Conservation (phyloP, 2,888 invertebrate genomes). For the Siphlonurus alternatus region DNA sequence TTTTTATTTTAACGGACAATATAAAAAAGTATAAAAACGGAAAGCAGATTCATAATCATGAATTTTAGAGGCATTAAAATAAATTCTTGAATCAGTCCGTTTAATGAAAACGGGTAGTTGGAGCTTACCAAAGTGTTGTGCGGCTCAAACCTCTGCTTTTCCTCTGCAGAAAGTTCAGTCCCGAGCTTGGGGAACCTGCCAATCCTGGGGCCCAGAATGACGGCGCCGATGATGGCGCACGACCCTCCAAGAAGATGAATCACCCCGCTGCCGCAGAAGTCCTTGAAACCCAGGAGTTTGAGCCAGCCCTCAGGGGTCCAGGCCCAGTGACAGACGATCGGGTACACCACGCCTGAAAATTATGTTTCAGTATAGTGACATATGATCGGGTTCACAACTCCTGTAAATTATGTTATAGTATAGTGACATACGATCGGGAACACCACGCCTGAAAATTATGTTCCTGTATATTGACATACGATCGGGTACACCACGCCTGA, state of each 20-base stretch:
- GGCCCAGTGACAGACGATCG: slow-evolving; percentile 30
- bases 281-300: slow-evolving; percentile 22
- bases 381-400: background rate
- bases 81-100: too few relatives aligned
- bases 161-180: background rate
- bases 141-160: background rate
- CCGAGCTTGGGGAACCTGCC: background rate
- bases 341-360: slow-evolving; percentile 31
- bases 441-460: too few relatives aligned
- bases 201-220: slow-evolving; percentile 24
- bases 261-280: slow-evolving; percentile 34
- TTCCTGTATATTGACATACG: too few relatives aligned
- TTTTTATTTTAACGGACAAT: too few relatives aligned
- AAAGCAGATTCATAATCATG: too few relatives aligned
- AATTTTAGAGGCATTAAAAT: too few relatives aligned
- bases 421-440: too few relatives aligned
- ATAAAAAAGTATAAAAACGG: too few relatives aligned
- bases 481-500: too few relatives aligned
- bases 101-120: too few relatives aligned
- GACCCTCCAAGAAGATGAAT: slow-evolving; percentile 31
- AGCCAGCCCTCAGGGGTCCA: slow-evolving; percentile 30
- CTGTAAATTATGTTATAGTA: too few relatives aligned
- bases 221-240: slow-evolving; percentile 23
- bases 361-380: too few relatives aligned
- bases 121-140: background rate